These are phyloP conservation scores for Nephrocerus scutellatus DNA, from an alignment of 2,888 invertebrate species.

Conservation along the genomic window DNA sequence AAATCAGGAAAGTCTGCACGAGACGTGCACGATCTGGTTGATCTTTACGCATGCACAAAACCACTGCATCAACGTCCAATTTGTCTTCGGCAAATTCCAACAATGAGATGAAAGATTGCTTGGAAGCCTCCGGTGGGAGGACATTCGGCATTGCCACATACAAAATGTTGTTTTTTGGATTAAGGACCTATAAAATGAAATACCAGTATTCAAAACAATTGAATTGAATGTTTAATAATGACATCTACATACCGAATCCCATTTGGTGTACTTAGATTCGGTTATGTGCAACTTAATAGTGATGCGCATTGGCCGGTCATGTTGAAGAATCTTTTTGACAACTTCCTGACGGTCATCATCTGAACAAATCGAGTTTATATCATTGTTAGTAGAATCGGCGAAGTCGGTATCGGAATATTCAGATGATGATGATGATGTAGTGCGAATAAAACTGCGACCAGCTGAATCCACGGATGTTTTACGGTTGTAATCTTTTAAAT, in stretches of 20 bases:
- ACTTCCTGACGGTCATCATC: constrained; percentile 50
- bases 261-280: constrained; percentile 68
- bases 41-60: constrained; percentile 72
- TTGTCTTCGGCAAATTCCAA: constrained; percentile 94
- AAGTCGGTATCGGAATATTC: constrained; percentile 43
- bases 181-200: constrained; percentile 32
- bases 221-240: background rate
- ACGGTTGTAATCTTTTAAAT: constrained; percentile 40
- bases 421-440: constrained; percentile 37
- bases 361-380: constrained; percentile 42
- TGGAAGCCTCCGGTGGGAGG: constrained; percentile 83
- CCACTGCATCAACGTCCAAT: constrained; percentile 71
- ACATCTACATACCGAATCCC: constrained; percentile 66
- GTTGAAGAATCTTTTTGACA: constrained; percentile 59
- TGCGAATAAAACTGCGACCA: constrained; percentile 35
- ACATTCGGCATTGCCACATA: constrained; percentile 85
- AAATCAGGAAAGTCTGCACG: constrained; percentile 93
- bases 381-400: constrained; percentile 35
- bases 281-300: constrained; percentile 73
- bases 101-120: constrained; percentile 89
- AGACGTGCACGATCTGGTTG: constrained; percentile 77
- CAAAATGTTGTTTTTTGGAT: constrained; percentile 59
- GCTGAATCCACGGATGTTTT: constrained; percentile 48
- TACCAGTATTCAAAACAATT: background rate
- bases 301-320: constrained; percentile 62